phyloP scores from a whole-genome alignment of 1,140 invertebrate genomes.

The Zaprionus vittiger region DNA sequence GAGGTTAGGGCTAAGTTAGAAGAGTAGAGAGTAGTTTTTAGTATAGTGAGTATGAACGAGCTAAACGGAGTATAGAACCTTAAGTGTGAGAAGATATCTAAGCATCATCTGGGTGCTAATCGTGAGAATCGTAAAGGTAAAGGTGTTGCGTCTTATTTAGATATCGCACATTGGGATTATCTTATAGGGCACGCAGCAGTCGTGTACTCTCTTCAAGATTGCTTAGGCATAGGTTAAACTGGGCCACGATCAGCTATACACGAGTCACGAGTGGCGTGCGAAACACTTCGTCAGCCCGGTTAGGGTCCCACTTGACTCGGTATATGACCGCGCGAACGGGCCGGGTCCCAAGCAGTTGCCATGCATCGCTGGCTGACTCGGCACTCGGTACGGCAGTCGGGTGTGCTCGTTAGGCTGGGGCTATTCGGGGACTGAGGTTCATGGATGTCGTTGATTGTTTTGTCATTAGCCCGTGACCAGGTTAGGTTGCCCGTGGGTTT shows the following conservation, averaged over 20 bases:
- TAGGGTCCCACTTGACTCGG: conserved; percentile 29
- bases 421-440: conserved; percentile 5
- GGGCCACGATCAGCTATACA: not conserved
- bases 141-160: too few relatives aligned
- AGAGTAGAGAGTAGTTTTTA: too few relatives aligned
- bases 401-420: not conserved
- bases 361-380: conserved; percentile 65
- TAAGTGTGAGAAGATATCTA: not conserved
- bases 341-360: conserved; percentile 41
- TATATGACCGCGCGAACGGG: conserved; percentile 38
- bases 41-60: too few relatives aligned
- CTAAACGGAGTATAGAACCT: too few relatives aligned
- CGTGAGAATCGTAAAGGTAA: too few relatives aligned
- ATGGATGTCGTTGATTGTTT: conserved; percentile 67
- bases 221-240: not conserved
- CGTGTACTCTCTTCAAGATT: not conserved
- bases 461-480: conserved; percentile 71
- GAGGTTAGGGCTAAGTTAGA: too few relatives aligned
- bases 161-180: too few relatives aligned
- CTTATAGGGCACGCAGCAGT: not conserved
- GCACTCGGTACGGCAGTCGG: not conserved
- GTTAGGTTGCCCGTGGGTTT: conserved; percentile 26
- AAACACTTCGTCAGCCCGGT: conserved; percentile 11
- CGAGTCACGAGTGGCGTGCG: conserved; percentile 37
- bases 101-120: not conserved